phyloP scores from a whole-genome alignment of 2,113 vertebrate species.

The Syngnathus floridae region DNA sequence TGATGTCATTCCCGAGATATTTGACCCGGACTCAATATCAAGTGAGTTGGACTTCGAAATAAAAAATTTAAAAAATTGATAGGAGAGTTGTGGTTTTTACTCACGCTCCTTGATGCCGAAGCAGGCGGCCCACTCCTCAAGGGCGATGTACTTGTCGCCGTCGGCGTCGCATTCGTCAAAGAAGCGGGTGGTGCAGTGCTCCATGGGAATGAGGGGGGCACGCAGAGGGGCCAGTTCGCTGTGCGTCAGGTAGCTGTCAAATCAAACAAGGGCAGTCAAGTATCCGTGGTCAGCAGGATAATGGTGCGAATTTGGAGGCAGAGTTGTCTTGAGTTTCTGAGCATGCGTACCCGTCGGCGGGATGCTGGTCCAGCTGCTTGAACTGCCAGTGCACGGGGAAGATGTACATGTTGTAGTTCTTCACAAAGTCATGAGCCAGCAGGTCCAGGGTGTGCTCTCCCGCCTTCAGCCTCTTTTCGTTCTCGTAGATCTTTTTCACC shows the following conservation, averaged over 20 bases:
- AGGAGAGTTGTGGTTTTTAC: constrained; percentile 47
- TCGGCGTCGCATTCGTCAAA: constrained; percentile 91
- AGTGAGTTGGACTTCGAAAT: too few relatives aligned
- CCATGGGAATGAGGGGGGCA: constrained; percentile 97
- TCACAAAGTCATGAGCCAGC: constrained; percentile 91
- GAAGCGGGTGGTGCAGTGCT: constrained; percentile 98
- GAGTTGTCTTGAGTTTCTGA: too few relatives aligned
- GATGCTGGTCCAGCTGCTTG: constrained; percentile 94
- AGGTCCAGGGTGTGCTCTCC: constrained; percentile 92
- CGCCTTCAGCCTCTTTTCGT: constrained; percentile 89
- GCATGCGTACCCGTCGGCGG: constrained; percentile 80
- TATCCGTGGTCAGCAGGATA: neutral
- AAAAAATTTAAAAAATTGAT: too few relatives aligned
- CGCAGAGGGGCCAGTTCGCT: constrained; percentile 93
- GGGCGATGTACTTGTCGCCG: constrained; percentile 92
- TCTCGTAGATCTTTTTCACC: constrained; percentile 98
- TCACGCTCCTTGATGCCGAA: constrained; percentile 96
- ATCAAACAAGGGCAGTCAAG: neutral
- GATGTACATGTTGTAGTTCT: constrained; percentile 99
- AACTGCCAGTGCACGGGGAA: constrained; percentile 99
- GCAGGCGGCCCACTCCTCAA: constrained; percentile 95
- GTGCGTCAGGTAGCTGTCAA: constrained; percentile 89
- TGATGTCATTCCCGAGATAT: too few relatives aligned
- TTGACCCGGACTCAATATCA: too few relatives aligned
- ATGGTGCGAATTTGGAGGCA: too few relatives aligned